Conservation (phyloP, 2,113 vertebrate species). For the Atractosteus spatula region DNA sequence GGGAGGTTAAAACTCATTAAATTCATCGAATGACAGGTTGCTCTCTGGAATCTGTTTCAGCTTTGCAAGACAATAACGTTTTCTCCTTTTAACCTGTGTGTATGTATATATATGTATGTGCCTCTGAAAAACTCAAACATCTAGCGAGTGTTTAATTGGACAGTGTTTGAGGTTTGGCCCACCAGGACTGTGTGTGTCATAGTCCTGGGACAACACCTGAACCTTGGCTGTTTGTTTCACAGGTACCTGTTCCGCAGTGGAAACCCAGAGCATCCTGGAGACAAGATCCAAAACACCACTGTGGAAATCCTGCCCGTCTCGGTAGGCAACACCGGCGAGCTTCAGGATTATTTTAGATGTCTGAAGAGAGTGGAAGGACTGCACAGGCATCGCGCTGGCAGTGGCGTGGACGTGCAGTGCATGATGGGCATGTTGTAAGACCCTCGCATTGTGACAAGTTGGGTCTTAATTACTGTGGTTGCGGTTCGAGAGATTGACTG, state of each 20-base stretch:
- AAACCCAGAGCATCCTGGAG: constrained; percentile 93
- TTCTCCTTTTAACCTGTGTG: neutral
- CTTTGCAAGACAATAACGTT: too few relatives aligned
- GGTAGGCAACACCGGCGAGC: constrained; percentile 54
- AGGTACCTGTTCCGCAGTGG: constrained; percentile 96
- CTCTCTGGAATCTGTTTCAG: too few relatives aligned
- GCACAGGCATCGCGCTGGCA: too few relatives aligned
- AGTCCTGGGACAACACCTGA: neutral
- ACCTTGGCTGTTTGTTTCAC: constrained; percentile 40
- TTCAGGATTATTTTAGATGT: too few relatives aligned
- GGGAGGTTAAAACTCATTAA: too few relatives aligned
- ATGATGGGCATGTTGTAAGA: too few relatives aligned
- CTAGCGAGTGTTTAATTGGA: neutral
- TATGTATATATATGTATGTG: neutral
- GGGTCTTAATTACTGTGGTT: too few relatives aligned
- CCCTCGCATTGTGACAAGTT: too few relatives aligned
- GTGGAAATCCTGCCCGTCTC: constrained; percentile 89
- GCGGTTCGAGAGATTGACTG: too few relatives aligned
- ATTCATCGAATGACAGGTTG: too few relatives aligned
- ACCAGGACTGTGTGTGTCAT: neutral
- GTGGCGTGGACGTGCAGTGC: too few relatives aligned
- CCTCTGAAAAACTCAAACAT: neutral
- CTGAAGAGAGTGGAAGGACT: too few relatives aligned
- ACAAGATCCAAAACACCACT: constrained; percentile 88
- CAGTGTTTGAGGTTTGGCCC: neutral